Conservation (phyloP, 1,140 invertebrate species). For the Brachionus koreanus region DNA sequence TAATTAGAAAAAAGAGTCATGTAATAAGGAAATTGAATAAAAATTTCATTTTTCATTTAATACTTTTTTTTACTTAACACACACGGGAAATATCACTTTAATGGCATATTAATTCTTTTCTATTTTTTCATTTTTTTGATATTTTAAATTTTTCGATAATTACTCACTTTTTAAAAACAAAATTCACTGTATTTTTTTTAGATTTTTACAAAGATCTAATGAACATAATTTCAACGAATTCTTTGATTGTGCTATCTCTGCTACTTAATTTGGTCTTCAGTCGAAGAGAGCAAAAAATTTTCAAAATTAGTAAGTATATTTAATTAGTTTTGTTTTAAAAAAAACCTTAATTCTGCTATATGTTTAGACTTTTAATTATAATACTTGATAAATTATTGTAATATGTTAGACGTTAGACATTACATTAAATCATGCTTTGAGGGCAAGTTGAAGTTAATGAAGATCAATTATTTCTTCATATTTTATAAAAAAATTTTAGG, state of each 20-base stretch:
- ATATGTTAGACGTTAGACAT: no score
- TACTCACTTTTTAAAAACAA: background rate
- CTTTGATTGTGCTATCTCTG: background rate
- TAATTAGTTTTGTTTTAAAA: background rate
- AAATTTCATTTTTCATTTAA: background rate
- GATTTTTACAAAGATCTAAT: background rate
- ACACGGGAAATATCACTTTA: conserved; percentile 34
- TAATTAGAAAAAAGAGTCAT: background rate
- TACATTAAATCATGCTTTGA: no score
- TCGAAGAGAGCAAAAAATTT: conserved; percentile 16
- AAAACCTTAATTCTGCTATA: no score
- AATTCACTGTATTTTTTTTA: background rate
- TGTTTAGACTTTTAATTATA: no score
- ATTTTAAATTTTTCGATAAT: background rate
- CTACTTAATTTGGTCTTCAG: background rate
- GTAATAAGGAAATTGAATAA: background rate
- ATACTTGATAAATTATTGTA: no score
- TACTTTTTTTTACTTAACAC: background rate
- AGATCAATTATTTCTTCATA: no score
- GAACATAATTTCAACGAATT: background rate
- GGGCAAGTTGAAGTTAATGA: no score
- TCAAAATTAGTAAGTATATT: background rate
- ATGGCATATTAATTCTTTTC: conserved; percentile 11
- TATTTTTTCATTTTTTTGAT: background rate
- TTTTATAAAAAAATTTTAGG: no score